Percentiles rank a stretch among this genome's conserved stretches.
Conservation (phyloP, 1,140 invertebrate genomes). For the Drosophila pseudoananassae region DNA sequence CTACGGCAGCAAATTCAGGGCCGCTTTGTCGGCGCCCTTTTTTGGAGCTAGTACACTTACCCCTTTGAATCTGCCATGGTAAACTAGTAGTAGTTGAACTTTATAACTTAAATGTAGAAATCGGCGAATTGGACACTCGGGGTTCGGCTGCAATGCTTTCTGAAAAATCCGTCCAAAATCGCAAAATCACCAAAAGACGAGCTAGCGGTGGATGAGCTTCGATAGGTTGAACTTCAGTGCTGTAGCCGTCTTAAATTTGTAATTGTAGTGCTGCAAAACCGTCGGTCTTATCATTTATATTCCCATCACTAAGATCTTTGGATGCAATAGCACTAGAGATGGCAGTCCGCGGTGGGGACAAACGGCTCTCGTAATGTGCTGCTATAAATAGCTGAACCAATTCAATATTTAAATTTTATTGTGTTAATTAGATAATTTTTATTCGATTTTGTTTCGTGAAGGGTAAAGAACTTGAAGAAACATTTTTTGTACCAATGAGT, state of each 20-base stretch:
- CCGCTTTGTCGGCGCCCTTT: slow-evolving; percentile 56
- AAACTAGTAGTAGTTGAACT: slow-evolving; percentile 55
- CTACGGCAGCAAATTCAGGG: slow-evolving; percentile 14
- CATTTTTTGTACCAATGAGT: no score
- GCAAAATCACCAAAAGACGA: slow-evolving; percentile 62
- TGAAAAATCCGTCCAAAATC: slow-evolving; percentile 54
- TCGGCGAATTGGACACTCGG: slow-evolving; percentile 33
- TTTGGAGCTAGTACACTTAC: slow-evolving; percentile 53
- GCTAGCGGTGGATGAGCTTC: background rate
- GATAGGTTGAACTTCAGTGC: background rate
- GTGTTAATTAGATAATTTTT: no score
- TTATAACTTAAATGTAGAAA: slow-evolving; percentile 67
- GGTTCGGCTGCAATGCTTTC: slow-evolving; percentile 22
- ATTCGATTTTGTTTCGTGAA: no score
- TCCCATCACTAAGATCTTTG: background rate
- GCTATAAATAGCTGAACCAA: no score
- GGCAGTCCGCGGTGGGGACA: no score
- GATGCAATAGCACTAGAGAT: no score
- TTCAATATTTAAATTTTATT: no score
- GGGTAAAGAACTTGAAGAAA: no score
- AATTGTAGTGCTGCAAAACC: background rate
- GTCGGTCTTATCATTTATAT: background rate
- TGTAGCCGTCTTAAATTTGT: background rate
- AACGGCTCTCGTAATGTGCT: no score
- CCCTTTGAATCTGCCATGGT: slow-evolving; percentile 73